Conservation (phyloP, 2,797 vertebrate genomes). For the Tolypeutes matacus region DNA sequence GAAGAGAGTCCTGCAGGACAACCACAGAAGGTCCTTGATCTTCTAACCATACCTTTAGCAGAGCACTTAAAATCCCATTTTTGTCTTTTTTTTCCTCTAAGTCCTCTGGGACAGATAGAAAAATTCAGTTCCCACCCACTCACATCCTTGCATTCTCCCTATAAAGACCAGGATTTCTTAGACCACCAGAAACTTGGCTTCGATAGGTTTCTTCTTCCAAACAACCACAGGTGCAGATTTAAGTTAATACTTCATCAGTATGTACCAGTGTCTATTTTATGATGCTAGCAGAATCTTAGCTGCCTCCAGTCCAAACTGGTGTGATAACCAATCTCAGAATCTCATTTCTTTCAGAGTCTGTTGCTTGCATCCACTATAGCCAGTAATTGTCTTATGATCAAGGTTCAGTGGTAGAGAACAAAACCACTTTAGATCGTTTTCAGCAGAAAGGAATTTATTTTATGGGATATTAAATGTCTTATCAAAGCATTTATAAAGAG, state of each 20-base stretch:
- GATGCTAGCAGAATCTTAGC: neutral
- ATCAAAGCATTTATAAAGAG: conserved; percentile 48
- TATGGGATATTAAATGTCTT: neutral
- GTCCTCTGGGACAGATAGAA: neutral
- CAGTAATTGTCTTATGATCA: neutral
- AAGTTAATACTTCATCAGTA: neutral
- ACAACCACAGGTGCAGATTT: neutral
- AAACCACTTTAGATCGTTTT: conserved; percentile 10
- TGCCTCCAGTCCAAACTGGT: neutral
- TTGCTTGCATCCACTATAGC: neutral
- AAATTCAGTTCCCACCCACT: neutral
- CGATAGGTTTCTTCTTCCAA: neutral
- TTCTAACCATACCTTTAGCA: neutral
- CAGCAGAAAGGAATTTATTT: conserved; percentile 47
- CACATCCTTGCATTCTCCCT: neutral
- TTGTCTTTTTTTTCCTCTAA: neutral
- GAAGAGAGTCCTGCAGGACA: neutral
- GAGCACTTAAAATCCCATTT: neutral
- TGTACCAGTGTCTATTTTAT: neutral
- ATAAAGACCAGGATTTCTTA: neutral
- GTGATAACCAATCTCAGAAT: neutral
- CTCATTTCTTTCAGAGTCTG: conserved; percentile 20
- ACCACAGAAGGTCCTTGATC: neutral
- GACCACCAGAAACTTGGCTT: neutral
- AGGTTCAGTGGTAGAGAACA: neutral